Evolutionary conservation across 2,797 vertebrate genomes (phyloP).

Genomic region (Sciurus vulgaris): DNA sequence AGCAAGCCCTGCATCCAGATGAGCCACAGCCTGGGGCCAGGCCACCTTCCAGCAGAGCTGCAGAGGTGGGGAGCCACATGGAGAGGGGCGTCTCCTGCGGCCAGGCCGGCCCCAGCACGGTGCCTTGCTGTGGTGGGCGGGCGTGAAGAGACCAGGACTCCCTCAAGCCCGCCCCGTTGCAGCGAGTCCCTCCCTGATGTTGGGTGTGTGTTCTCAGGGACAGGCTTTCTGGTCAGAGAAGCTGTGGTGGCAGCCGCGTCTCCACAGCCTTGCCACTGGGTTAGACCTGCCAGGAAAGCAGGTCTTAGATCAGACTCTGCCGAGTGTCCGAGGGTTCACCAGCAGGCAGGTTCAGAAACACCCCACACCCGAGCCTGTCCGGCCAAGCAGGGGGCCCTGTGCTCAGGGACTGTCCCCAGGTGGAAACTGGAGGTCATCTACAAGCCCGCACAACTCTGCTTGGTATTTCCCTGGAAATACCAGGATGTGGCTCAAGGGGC

Average conservation of each 20-base stretch:
- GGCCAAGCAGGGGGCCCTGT: neutral
- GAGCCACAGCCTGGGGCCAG: neutral
- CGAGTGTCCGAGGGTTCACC: neutral
- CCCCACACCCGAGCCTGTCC: neutral
- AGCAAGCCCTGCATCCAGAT: too few species aligned
- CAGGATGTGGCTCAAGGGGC: neutral
- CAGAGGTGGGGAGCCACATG: neutral
- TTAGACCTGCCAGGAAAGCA: neutral
- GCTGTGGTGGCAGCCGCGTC: neutral
- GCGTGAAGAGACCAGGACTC: neutral
- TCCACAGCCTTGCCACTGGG: neutral
- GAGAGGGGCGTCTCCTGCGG: neutral
- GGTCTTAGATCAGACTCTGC: neutral
- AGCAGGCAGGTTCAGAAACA: neutral
- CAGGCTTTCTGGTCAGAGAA: neutral
- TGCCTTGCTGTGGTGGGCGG: too few species aligned
- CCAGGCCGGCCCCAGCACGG: neutral
- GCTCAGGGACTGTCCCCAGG: neutral
- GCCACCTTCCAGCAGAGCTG: neutral
- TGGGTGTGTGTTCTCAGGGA: neutral
- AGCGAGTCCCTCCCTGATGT: neutral
- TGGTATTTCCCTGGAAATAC: neutral
- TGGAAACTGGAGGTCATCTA: neutral
- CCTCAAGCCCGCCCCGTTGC: neutral
- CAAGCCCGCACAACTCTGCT: accelerated